Conservation (phyloP, 2,888 invertebrate species). For the Calliscelio sp. region DNA sequence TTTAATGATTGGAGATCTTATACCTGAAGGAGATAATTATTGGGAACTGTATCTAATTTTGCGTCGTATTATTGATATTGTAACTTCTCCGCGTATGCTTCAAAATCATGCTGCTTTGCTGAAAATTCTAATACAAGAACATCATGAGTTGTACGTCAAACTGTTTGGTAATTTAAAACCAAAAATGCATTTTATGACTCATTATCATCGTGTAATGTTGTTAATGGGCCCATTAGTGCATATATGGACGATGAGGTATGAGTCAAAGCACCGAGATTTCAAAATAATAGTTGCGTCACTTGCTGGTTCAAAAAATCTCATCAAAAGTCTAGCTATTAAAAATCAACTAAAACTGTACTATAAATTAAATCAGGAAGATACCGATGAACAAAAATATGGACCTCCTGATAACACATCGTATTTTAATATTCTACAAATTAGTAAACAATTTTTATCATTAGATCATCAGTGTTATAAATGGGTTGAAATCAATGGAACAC, state of each 20-base stretch:
- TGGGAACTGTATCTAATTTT: constrained; percentile 22
- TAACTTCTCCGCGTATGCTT: not conserved
- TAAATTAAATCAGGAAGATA: not conserved
- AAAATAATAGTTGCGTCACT: constrained; percentile 22
- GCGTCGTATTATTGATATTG: constrained; percentile 4
- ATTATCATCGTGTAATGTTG: constrained; percentile 29
- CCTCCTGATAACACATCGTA: not conserved
- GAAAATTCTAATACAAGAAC: not conserved
- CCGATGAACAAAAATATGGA: not conserved
- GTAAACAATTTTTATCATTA: not conserved
- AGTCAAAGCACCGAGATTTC: constrained; percentile 37
- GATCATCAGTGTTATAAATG: constrained; percentile 6
- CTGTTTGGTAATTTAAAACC: constrained; percentile 41
- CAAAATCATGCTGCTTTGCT: not conserved
- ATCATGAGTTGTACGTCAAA: constrained; percentile 2
- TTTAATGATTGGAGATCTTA: constrained; percentile 16
- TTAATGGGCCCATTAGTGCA: constrained; percentile 46
- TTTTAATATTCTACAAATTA: not conserved
- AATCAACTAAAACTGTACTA: constrained; percentile 25
- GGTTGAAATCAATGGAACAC: constrained; percentile 18
- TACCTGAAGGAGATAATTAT: not conserved
- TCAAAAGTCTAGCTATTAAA: constrained; percentile 30
- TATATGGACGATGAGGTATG: constrained; percentile 43
- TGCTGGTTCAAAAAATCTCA: constrained; percentile 31
- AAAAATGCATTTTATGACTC: constrained; percentile 47